Conservation (phyloP, 2,797 vertebrate genomes). For the Glossophaga mutica region DNA sequence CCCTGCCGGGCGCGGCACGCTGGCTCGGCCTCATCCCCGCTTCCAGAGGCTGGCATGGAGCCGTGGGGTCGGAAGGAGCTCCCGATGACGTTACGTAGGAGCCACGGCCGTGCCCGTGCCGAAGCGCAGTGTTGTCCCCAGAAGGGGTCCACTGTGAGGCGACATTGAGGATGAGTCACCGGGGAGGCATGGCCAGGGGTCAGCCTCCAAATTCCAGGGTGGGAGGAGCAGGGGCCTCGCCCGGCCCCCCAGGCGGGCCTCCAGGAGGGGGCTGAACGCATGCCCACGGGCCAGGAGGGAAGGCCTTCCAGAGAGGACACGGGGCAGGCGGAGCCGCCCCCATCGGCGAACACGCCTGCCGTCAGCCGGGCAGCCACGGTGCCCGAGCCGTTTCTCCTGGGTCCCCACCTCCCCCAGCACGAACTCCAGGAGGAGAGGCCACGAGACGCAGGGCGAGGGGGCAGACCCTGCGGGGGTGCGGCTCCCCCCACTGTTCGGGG, state of each 20-base stretch:
- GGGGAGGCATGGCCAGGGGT: neutral
- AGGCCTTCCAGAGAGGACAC: fast-evolving
- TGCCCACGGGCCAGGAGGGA: fast-evolving
- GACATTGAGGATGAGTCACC: fast-evolving
- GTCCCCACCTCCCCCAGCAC: too few species aligned
- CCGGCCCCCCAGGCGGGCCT: neutral
- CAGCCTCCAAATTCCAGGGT: neutral
- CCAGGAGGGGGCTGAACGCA: neutral
- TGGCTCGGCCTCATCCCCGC: fast-evolving
- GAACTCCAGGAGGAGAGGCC: neutral
- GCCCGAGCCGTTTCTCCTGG: fast-evolving
- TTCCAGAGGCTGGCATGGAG: neutral
- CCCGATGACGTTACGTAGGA: fast-evolving
- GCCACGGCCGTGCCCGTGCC: fast-evolving
- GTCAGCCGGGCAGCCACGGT: too few species aligned
- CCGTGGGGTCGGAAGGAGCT: neutral
- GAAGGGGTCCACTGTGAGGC: fast-evolving
- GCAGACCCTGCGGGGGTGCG: neutral
- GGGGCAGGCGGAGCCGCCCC: fast-evolving
- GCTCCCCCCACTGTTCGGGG: fast-evolving
- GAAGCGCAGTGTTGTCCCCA: fast-evolving
- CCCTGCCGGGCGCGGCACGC: fast-evolving
- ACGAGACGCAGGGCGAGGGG: too few species aligned
- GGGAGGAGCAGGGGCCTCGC: fast-evolving
- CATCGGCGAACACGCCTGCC: too few species aligned